These are phyloP conservation scores for Clarias platycephalus DNA, from an alignment of 2,797 vertebrate species.

Conservation along the genomic window DNA sequence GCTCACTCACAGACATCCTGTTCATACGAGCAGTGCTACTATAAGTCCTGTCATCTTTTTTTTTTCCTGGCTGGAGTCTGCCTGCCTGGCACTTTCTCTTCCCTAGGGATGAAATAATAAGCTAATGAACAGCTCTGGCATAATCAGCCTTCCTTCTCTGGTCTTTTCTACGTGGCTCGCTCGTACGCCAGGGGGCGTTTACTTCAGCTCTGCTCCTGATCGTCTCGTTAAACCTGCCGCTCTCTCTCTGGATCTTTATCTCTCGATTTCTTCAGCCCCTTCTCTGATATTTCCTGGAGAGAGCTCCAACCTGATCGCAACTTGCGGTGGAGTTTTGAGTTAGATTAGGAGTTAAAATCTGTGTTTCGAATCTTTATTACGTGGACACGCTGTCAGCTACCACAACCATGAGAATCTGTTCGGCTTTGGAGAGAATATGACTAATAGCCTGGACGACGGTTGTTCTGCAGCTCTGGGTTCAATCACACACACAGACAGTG, in stretches of 20 bases:
- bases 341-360: neutral
- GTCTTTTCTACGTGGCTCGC: conserved; percentile 49
- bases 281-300: neutral
- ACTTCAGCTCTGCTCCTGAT: conserved; percentile 15
- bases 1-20: neutral
- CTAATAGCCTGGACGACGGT: neutral
- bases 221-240: neutral
- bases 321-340: neutral
- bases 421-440: neutral
- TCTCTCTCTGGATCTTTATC: conserved; percentile 17
- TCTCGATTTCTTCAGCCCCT: neutral
- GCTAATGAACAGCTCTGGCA: conserved; percentile 47
- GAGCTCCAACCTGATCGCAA: neutral
- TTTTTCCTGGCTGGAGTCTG: conserved; percentile 11
- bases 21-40: neutral
- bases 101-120: conserved; percentile 38
- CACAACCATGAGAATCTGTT: neutral
- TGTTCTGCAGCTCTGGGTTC: neutral
- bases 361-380: neutral
- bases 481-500: neutral
- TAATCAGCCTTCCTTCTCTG: conserved; percentile 40
- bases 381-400: too few species aligned
- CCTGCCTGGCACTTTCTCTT: conserved; percentile 26
- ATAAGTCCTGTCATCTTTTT: neutral
- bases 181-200: conserved; percentile 36